Base-by-base conservation (phyloP, 2,797 vertebrate species). In the Brachymystax lenok region DNA sequence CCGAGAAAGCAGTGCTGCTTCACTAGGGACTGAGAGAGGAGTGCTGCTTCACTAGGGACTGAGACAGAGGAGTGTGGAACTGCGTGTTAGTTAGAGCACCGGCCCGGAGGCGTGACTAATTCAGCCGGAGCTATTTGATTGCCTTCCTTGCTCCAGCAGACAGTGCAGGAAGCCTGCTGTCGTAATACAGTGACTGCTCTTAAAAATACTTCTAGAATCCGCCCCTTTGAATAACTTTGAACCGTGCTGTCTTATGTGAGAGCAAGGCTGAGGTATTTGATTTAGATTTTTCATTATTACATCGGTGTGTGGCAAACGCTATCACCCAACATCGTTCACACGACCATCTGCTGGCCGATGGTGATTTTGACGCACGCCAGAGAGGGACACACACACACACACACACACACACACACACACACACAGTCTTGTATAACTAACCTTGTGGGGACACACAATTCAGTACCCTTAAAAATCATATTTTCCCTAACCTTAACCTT, bases 21-120 rank as follows among this genome's bases (percentile, higher is more conserved):
- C 1, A 5, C 33, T 35, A 5, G 5, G 33, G 33, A 33, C 5
- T 33, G 33, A 33, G 30, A 1, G 33, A 33, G 33, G 33, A 16
- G 40, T 46, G 21, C 63, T 4, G 16, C 17, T 50, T 21, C 10
- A 0, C n/a, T 17, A 35, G n/a, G 35, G 67, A 46, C n/a, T 5
- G 63, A 54, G 16, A 28, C 10, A 40, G 27, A 59, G 30, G 30
- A 33, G 59, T 5, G 24, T 21, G 33, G 50, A 28, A 50, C 33
- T 27, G 33, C 14, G 54, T 69, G 5, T 59, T 33, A 67, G 68
- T 59, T 67, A 35, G 28, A 67, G 16, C 28, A 17, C 27, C 14
- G 28, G 7, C 66, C 66, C 6, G 50, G 54, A 70, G 52, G 79
- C 33, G 19, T 68, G 14, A 68, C 66, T 68, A 68, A 68, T 68